Evolutionary conservation across 2,797 vertebrate species (phyloP).

Genomic region (Xenopus petersii): DNA sequence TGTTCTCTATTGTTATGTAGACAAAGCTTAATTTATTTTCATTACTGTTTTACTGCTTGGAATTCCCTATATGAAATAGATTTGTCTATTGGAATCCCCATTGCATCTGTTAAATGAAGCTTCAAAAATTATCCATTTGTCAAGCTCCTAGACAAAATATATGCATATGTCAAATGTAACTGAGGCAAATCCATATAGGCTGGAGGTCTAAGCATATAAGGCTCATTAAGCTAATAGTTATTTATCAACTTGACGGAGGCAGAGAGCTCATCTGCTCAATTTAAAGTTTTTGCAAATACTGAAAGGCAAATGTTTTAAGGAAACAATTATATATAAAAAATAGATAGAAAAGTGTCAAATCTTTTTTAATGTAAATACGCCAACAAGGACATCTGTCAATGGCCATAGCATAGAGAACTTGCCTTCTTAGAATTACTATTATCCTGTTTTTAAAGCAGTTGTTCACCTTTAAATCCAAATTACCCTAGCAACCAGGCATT

Average conservation of each 20-base stretch:
- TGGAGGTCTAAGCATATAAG: conserved; percentile 29
- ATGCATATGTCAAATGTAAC: conserved; percentile 37
- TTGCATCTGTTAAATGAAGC: conserved; percentile 23
- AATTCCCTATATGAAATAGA: conserved; percentile 8
- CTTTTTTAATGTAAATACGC: no score
- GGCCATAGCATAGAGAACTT: no score
- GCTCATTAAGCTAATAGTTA: conserved; percentile 34
- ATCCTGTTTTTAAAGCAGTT: no score
- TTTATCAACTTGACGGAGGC: conserved; percentile 30
- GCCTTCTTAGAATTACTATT: no score
- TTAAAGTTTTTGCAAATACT: not conserved
- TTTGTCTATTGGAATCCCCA: conserved; percentile 2
- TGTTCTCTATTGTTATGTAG: no score
- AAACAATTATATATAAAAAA: no score
- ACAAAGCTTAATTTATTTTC: not conserved
- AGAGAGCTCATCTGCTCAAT: conserved; percentile 12
- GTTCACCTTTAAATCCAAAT: no score
- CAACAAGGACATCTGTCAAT: no score
- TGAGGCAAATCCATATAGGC: conserved; percentile 37
- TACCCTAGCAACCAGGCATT: no score
- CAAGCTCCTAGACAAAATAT: conserved; percentile 24
- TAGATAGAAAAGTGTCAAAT: no score
- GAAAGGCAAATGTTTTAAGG: conserved; percentile 7
- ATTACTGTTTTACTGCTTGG: not conserved
- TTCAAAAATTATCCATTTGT: conserved; percentile 33